These are phyloP conservation scores for Lepisosteus osseus DNA, from an alignment of 2,113 vertebrate genomes.

Conservation along the genomic window DNA sequence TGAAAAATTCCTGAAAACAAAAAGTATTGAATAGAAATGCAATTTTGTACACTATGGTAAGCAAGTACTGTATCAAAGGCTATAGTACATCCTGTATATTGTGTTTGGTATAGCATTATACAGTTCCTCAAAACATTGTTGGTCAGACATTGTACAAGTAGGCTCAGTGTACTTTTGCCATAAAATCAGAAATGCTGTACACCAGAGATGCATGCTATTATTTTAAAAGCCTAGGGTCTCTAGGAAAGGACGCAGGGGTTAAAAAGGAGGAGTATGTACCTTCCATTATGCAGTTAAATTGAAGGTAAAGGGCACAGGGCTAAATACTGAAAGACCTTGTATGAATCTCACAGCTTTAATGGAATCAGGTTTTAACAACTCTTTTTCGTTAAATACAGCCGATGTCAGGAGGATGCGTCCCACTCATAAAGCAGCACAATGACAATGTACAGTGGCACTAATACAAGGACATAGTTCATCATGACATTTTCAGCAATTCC, in stretches of 20 bases:
- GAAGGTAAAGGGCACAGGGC: constrained; percentile 84
- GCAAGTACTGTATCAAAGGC: too few species aligned
- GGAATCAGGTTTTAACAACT: constrained; percentile 95
- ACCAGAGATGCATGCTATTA: constrained; percentile 41
- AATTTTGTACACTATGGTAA: too few species aligned
- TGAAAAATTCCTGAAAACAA: too few species aligned
- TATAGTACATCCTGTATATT: too few species aligned
- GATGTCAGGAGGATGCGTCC: constrained; percentile 92
- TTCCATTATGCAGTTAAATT: constrained; percentile 88
- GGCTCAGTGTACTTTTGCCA: too few species aligned
- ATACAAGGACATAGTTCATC: constrained; percentile 99
- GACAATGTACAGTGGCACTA: constrained; percentile 99
- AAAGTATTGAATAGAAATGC: too few species aligned
- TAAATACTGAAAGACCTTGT: constrained; percentile 89
- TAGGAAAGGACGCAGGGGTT: constrained; percentile 37
- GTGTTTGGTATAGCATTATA: too few species aligned
- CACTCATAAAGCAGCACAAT: constrained; percentile 96
- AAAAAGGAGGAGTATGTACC: constrained; percentile 36
- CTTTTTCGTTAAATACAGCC: constrained; percentile 98
- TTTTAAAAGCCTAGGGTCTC: constrained; percentile 35
- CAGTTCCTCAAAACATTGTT: too few species aligned
- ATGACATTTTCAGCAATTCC: constrained; percentile 99
- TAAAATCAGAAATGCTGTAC: neutral
- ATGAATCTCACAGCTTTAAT: constrained; percentile 88
- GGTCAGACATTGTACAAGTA: too few species aligned